phyloP scores from a whole-genome alignment of 2,113 vertebrate genomes.

The Urocynchramus pylzowi region DNA sequence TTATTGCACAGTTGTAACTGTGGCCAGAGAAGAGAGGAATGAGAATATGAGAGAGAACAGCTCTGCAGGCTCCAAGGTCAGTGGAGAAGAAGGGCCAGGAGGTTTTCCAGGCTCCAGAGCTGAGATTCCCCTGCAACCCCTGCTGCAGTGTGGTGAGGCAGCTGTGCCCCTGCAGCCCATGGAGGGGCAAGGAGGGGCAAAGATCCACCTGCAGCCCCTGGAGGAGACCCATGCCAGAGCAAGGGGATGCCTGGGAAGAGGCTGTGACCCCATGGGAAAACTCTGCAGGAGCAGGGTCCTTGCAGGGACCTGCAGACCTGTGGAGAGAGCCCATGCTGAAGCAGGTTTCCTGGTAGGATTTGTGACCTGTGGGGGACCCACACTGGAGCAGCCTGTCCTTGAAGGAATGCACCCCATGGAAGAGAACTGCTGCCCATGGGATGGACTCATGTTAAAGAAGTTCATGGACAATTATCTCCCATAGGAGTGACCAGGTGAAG shows the following conservation, averaged over 20 bases:
- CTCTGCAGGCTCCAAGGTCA: not conserved
- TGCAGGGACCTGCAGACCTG: not conserved
- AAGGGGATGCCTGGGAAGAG: not conserved
- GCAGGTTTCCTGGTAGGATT: not conserved
- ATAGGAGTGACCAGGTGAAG: not conserved
- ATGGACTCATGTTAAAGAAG: not conserved
- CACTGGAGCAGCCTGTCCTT: not conserved
- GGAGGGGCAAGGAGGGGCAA: not conserved
- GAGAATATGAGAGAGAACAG: not conserved
- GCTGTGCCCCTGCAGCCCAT: not conserved
- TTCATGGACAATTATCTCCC: not conserved
- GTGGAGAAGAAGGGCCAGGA: not conserved
- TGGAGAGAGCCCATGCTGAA: not conserved
- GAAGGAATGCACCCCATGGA: not conserved
- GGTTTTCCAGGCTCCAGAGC: not conserved
- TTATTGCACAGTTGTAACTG: not conserved
- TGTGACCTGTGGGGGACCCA: not conserved
- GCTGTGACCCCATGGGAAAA: not conserved
- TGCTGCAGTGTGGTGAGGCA: not conserved
- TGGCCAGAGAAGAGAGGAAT: not conserved
- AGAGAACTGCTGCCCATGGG: not conserved
- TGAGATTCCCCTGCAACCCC: not conserved
- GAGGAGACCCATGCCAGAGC: fast-evolving
- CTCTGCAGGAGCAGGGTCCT: not conserved
- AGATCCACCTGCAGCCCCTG: not conserved